Evolutionary conservation across 2,888 invertebrate species (phyloP).

Genomic region (Leucoptera coffeella): DNA sequence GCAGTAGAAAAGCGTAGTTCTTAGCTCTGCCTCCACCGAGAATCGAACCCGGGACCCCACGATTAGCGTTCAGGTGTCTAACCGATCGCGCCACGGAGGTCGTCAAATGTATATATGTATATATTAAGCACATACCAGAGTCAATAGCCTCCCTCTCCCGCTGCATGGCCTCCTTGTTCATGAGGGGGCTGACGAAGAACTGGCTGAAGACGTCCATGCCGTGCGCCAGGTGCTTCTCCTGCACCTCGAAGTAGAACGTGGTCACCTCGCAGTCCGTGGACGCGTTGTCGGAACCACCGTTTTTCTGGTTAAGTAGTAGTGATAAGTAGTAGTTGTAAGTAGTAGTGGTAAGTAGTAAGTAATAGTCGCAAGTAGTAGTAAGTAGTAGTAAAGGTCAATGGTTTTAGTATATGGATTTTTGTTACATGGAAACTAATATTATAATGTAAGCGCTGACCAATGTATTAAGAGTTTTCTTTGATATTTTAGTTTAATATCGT

Average conservation of each 20-base stretch:
- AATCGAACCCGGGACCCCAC: too few relatives aligned
- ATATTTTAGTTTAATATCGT: too few relatives aligned
- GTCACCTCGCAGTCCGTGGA: slow-evolving; percentile 84
- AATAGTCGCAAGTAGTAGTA: background rate
- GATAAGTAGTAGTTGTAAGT: background rate
- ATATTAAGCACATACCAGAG: slow-evolving; percentile 70
- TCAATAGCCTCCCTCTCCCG: slow-evolving; percentile 85
- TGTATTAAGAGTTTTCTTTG: too few relatives aligned
- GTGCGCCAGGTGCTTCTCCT: slow-evolving; percentile 67
- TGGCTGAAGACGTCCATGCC: slow-evolving; percentile 84
- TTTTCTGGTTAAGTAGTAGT: slow-evolving; percentile 62
- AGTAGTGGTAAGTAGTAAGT: background rate
- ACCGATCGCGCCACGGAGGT: too few relatives aligned
- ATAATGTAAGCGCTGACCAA: too few relatives aligned
- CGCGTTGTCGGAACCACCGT: slow-evolving; percentile 83
- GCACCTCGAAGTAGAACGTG: slow-evolving; percentile 83
- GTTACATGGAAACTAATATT: too few relatives aligned
- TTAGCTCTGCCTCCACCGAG: too few relatives aligned
- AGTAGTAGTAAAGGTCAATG: background rate
- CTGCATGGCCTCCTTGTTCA: slow-evolving; percentile 79
- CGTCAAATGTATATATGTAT: too few relatives aligned
- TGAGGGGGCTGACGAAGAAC: slow-evolving; percentile 80
- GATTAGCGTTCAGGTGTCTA: too few relatives aligned
- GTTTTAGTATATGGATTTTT: too few relatives aligned
- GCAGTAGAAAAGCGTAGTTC: too few relatives aligned